Conservation (phyloP, 1,140 invertebrate species). For the Zaprionus nigranus region DNA sequence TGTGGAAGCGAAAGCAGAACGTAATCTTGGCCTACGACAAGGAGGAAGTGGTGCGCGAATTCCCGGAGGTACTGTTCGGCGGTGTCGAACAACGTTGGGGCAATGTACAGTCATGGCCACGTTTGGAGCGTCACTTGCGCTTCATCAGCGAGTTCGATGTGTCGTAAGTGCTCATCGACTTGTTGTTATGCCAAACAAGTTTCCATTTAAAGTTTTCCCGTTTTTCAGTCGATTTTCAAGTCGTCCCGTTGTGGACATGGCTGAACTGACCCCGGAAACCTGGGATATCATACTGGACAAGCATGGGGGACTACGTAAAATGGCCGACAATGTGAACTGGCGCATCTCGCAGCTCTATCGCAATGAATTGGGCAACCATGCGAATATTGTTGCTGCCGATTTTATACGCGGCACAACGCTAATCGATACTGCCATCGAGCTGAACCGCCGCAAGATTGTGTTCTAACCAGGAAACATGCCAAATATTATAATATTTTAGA, state of each 20-base stretch:
- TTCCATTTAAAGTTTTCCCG: background rate
- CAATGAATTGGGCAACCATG: slow-evolving; percentile 85
- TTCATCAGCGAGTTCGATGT: slow-evolving; percentile 69
- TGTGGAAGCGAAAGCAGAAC: slow-evolving; percentile 86
- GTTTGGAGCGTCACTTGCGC: slow-evolving; percentile 85
- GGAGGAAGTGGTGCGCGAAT: slow-evolving; percentile 69
- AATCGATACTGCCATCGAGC: slow-evolving; percentile 86
- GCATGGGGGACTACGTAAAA: slow-evolving; percentile 85
- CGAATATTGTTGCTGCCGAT: slow-evolving; percentile 88
- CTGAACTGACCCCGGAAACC: slow-evolving; percentile 87
- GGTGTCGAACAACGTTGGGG: slow-evolving; percentile 87
- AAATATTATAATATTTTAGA: background rate
- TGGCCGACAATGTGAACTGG: slow-evolving; percentile 87
- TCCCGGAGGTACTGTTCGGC: slow-evolving; percentile 66
- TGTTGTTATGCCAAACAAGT: background rate
- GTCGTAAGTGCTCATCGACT: slow-evolving; percentile 57
- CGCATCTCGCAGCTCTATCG: slow-evolving; percentile 86
- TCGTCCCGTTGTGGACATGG: slow-evolving; percentile 87
- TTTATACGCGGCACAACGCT: slow-evolving; percentile 87
- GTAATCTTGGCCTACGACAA: slow-evolving; percentile 87
- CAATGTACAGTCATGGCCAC: slow-evolving; percentile 85
- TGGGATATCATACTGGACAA: slow-evolving; percentile 86
- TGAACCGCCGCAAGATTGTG: slow-evolving; percentile 83
- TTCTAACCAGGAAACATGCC: slow-evolving; percentile 2
- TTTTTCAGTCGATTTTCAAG: slow-evolving; percentile 70